Percentiles rank a stretch among this genome's conserved stretches.
These are phyloP conservation scores for Protomyctophum bolini DNA, from an alignment of 2,113 vertebrate species.

Conservation along the genomic window DNA sequence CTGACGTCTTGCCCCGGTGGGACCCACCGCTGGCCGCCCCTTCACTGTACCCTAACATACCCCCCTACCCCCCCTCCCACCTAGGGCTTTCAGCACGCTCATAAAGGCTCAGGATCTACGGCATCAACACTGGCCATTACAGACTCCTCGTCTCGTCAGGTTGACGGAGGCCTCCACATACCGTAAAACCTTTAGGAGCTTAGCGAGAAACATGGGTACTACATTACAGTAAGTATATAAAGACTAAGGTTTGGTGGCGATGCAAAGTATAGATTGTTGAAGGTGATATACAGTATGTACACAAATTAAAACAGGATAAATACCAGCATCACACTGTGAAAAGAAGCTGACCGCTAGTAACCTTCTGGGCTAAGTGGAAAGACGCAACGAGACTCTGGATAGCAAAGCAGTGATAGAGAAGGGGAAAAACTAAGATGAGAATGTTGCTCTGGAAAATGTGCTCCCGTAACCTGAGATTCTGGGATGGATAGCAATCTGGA, in stretches of 20 bases:
- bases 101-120: conserved; percentile 45
- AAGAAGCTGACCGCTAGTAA: conserved; percentile 27
- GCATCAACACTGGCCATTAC: conserved; percentile 29
- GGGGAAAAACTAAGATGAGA: conserved; percentile 58
- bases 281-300: neutral
- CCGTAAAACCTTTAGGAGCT: conserved; percentile 6
- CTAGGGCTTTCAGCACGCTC: conserved; percentile 53
- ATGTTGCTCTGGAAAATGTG: conserved; percentile 68
- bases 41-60: conserved; percentile 31
- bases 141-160: conserved; percentile 25
- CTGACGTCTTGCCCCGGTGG: conserved; percentile 40
- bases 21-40: conserved; percentile 43
- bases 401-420: conserved; percentile 24
- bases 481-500: conserved; percentile 65
- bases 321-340: conserved; percentile 15
- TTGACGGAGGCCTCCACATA: conserved; percentile 9
- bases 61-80: conserved; percentile 14
- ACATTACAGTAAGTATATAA: neutral
- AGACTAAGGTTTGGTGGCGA: neutral
- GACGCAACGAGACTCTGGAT: conserved; percentile 34
- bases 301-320: neutral
- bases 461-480: conserved; percentile 63
- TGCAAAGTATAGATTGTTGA: neutral
- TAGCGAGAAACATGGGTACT: neutral
- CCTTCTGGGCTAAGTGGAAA: conserved; percentile 43